A percentile compares a stretch with the other conserved stretches of the same genome.
These are phyloP conservation scores for Pteropus rufus DNA, from an alignment of 2,797 vertebrate genomes.

Conservation along the genomic window DNA sequence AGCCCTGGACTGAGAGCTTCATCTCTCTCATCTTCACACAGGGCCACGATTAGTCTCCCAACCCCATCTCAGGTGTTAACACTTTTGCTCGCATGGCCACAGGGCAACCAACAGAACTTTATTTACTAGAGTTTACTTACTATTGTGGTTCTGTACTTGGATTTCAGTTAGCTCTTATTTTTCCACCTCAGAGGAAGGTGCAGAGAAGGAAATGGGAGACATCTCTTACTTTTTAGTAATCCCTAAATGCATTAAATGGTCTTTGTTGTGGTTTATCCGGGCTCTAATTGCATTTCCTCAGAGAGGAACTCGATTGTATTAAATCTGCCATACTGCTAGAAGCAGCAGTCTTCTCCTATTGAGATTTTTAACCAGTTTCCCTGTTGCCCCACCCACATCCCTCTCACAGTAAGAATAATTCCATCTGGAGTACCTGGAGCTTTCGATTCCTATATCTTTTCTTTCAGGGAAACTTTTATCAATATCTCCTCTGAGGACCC, in stretches of 20 bases:
- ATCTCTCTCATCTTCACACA: not conserved
- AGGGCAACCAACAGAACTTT: not conserved
- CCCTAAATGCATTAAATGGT: not conserved
- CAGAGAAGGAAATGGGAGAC: not conserved
- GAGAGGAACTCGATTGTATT: not conserved
- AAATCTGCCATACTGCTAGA: not conserved
- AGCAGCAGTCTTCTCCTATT: not conserved
- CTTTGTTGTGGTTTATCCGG: not conserved
- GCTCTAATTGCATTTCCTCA: not conserved
- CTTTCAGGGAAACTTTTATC: not conserved
- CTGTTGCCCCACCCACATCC: fast-evolving
- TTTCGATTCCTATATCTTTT: not conserved
- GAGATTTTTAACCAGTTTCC: not conserved
- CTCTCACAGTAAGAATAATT: not conserved
- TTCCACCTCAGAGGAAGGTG: not conserved
- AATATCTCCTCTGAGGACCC: not conserved
- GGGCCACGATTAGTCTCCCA: not conserved
- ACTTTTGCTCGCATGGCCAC: not conserved
- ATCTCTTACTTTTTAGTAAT: not conserved
- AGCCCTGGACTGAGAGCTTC: not conserved
- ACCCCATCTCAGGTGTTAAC: not conserved
- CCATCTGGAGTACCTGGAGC: not conserved
- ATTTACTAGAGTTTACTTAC: not conserved
- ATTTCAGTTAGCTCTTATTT: not conserved
- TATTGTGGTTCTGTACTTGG: not conserved